Base-by-base conservation (phyloP, 2,113 vertebrate species). In the Protobothrops mucrosquamatus region DNA sequence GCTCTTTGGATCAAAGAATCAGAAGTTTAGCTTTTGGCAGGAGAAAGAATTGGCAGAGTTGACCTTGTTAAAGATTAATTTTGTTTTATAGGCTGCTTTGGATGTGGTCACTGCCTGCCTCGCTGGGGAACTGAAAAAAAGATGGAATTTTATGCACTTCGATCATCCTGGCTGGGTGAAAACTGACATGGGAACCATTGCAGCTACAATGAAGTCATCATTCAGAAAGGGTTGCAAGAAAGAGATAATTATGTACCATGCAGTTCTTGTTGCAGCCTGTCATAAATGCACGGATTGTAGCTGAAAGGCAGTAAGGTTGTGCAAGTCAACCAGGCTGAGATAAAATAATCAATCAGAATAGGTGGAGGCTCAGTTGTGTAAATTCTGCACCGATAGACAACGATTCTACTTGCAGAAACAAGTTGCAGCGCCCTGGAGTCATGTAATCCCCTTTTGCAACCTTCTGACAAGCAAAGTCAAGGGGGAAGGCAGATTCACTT, bases 91-190 rank as follows among this genome's bases (percentile, higher is more conserved):
- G 96, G 96, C 96, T 91, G 96, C 97, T 43, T 95, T 97, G 91
- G 97, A 97, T 93, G 96, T 96, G 97, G 85, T 97, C 64, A 97
- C 91, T 0, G 87, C 91, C 48, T 97, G 96, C 94, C 86, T 97
- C 93, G 93, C 96, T 55, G 92, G 0, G 0, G 95, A 96, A 46
- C 94, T 97, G 2, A 93, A 89, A 87, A 93, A 93, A 93, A 51
- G 94, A 97, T 11, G 94, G 96, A 3, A 97, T 97, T 89, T 55
- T 97, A 93, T 96, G 96, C 1, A 0, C 11, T 29, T 94, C 96
- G 43, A 56, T 97, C 97, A 97, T 92, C 97, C 97, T 9, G 97
- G 96, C 94, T 98, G 96, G 97, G 96, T 97, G 92, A 95, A 97
- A 95, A 97, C 96, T 0, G 94, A 97, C 64, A 97, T 97, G 96